Conservation (phyloP, 1,140 invertebrate species). For the Pinna nobilis region DNA sequence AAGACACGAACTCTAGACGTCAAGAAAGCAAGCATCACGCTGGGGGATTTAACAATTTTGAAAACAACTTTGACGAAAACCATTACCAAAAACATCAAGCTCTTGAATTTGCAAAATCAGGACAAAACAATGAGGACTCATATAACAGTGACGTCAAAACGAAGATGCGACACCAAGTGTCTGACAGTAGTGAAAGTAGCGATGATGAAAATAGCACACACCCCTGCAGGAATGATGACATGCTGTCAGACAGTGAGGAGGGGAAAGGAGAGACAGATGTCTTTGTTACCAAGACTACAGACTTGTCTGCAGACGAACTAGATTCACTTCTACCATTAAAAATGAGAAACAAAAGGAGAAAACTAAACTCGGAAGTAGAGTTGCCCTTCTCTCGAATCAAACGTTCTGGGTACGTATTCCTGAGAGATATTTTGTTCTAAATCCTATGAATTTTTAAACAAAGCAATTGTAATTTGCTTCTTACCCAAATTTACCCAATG, state of each 20-base stretch:
- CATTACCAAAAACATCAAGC: neutral
- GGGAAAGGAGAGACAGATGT: constrained; percentile 30
- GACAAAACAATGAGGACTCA: constrained; percentile 6
- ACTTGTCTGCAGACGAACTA: constrained; percentile 16
- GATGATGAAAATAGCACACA: neutral
- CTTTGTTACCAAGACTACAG: constrained; percentile 36
- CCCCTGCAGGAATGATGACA: neutral
- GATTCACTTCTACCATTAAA: neutral
- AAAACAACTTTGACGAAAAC: constrained; percentile 10
- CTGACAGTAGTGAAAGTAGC: neutral
- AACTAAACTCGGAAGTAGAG: neutral
- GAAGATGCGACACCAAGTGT: constrained; percentile 7
- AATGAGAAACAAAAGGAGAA: neutral
- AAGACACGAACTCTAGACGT: constrained; percentile 26
- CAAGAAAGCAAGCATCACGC: neutral
- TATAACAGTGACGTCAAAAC: constrained; percentile 5
- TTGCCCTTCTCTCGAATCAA: neutral
- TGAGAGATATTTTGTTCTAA: no score
- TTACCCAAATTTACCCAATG: no score
- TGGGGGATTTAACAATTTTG: neutral
- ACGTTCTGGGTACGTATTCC: neutral
- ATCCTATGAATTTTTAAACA: no score
- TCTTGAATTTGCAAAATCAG: constrained; percentile 10
- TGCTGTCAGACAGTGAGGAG: constrained; percentile 3
- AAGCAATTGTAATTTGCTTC: no score